phyloP scores from a whole-genome alignment of 2,797 vertebrate genomes.

The Xenentodon cancila region DNA sequence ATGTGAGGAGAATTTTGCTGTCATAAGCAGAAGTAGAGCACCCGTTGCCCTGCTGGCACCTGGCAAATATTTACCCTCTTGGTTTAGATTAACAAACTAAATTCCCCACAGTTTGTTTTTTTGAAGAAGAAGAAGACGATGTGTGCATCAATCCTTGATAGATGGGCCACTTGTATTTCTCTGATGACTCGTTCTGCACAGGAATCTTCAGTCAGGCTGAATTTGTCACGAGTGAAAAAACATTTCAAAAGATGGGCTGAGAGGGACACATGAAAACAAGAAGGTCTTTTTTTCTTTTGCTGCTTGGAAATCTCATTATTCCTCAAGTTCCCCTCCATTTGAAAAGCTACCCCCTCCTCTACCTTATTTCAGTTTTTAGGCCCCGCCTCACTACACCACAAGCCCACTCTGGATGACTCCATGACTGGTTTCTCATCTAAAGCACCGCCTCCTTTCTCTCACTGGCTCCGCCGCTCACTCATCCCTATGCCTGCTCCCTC shows the following conservation, averaged over 20 bases:
- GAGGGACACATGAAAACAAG: conserved; percentile 72
- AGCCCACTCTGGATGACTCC: conserved; percentile 43
- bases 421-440: conserved; percentile 48
- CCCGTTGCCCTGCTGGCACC: conserved; percentile 20
- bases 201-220: conserved; percentile 78
- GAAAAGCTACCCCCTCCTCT: conserved; percentile 42
- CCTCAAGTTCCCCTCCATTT: conserved; percentile 70
- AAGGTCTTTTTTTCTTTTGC: conserved; percentile 69
- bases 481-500: conserved; percentile 30
- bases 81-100: conserved; percentile 33
- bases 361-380: conserved; percentile 58
- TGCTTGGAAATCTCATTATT: conserved; percentile 85
- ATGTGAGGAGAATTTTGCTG: conserved; percentile 23
- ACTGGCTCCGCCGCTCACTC: conserved; percentile 65
- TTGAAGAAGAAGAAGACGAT: conserved; percentile 8
- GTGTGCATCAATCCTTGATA: conserved; percentile 31
- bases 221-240: conserved; percentile 83
- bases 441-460: conserved; percentile 66
- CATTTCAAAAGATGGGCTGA: conserved; percentile 72
- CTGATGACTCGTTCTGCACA: conserved; percentile 32
- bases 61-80: conserved; percentile 57
- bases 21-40: conserved; percentile 18
- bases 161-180: conserved; percentile 34
- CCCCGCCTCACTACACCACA: conserved; percentile 50
- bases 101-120: conserved; percentile 3